Percentiles rank a stretch among this genome's conserved stretches.
Evolutionary conservation across 2,888 invertebrate genomes (phyloP).

Genomic region (Microplitis manilae): DNA sequence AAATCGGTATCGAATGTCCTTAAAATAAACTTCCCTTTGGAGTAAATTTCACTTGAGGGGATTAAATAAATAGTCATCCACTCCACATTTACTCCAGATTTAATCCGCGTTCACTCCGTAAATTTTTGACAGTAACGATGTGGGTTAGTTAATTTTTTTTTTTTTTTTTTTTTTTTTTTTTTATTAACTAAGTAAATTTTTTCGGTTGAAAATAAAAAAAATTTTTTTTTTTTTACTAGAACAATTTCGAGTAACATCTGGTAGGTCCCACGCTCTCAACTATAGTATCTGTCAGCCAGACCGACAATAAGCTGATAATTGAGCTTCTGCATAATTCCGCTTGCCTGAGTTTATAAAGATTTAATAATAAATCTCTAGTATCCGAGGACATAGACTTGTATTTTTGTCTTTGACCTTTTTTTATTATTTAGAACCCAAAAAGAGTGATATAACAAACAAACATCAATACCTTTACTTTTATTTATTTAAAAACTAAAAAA

Average conservation of each 20-base stretch:
- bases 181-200: neutral
- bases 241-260: conserved; percentile 55
- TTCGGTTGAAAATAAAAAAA: neutral
- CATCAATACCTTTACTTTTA: neutral
- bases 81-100: too few species aligned
- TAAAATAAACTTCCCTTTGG: too few species aligned
- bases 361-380: conserved; percentile 54
- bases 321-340: conserved; percentile 67
- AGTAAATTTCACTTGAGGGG: too few species aligned
- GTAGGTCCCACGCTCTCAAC: conserved; percentile 60
- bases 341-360: conserved; percentile 56
- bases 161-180: neutral
- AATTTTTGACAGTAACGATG: too few species aligned
- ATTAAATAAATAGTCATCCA: too few species aligned
- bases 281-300: conserved; percentile 57
- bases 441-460: neutral
- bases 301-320: conserved; percentile 69
- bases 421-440: too few species aligned
- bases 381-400: conserved; percentile 18
- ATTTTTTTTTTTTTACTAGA: conserved; percentile 28
- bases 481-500: neutral
- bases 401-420: conserved; percentile 10
- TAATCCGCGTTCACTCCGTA: too few species aligned
- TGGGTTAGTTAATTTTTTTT: too few species aligned
- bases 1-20: too few species aligned